Evolutionary conservation across 1,140 invertebrate genomes (phyloP).

Genomic region (Drosophila lini): DNA sequence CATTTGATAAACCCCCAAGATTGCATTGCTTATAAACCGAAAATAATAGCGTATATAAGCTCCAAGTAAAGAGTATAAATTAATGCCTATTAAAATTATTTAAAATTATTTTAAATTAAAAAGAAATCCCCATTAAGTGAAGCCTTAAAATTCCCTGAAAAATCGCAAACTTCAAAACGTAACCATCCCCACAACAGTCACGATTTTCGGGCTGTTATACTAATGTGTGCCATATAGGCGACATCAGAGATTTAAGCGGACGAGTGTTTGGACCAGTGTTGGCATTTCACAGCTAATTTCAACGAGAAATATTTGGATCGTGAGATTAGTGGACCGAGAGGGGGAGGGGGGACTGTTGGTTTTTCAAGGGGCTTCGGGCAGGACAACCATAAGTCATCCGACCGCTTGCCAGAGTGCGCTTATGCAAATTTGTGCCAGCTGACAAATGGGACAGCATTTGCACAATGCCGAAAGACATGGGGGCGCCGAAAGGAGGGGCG

Average conservation of each 20-base stretch:
- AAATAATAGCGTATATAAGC: too few relatives aligned
- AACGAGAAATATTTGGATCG: constrained; percentile 75
- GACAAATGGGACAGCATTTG: constrained; percentile 81
- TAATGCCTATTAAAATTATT: too few relatives aligned
- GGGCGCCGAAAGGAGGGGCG: not conserved
- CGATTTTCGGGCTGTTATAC: not conserved
- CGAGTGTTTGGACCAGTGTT: constrained; percentile 3
- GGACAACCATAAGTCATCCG: constrained; percentile 77
- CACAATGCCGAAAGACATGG: constrained; percentile 59
- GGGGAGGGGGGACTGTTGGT: not conserved
- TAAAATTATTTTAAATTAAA: too few relatives aligned
- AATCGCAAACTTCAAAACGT: not conserved
- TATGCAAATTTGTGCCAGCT: constrained; percentile 81
- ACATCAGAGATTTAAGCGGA: not conserved
- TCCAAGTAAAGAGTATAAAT: too few relatives aligned
- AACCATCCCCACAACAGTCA: not conserved
- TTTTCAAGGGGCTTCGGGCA: constrained; percentile 13
- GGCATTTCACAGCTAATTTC: constrained; percentile 80
- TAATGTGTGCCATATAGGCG: not conserved
- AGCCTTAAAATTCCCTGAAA: not conserved
- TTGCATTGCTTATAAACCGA: too few relatives aligned
- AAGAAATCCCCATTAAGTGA: too few relatives aligned
- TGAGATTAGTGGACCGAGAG: constrained; percentile 66
- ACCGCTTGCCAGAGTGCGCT: constrained; percentile 73
- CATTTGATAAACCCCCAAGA: too few relatives aligned